A percentile compares a stretch with the other conserved stretches of the same genome.
phyloP scores from a whole-genome alignment of 2,797 vertebrate genomes.

The Etheostoma perlongum region DNA sequence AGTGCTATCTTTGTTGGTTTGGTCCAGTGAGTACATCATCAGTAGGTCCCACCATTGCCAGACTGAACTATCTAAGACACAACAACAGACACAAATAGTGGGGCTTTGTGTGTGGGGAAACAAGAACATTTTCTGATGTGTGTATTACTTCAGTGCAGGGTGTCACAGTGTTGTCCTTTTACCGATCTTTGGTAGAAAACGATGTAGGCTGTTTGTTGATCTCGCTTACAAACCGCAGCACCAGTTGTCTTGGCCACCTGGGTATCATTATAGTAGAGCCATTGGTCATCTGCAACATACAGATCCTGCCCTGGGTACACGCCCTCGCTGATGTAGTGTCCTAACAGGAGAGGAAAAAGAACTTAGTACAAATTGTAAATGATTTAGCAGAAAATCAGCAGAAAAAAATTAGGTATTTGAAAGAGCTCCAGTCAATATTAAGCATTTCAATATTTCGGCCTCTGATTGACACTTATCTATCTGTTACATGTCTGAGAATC shows the following conservation, averaged over 20 bases:
- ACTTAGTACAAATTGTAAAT: neutral
- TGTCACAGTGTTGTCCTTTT: conserved; percentile 1
- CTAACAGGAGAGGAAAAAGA: neutral
- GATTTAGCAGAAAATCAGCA: neutral
- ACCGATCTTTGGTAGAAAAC: neutral
- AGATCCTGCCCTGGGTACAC: neutral
- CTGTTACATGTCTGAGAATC: neutral
- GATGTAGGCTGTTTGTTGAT: neutral
- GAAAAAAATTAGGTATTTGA: neutral
- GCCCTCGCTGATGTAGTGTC: neutral
- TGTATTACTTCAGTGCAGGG: neutral
- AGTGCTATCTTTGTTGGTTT: neutral
- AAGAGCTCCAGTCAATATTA: no score
- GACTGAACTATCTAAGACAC: neutral
- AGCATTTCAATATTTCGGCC: no score
- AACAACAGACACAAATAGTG: neutral
- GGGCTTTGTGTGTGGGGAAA: neutral
- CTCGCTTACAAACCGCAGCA: neutral
- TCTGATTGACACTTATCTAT: neutral
- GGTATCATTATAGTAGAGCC: neutral
- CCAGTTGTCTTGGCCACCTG: neutral
- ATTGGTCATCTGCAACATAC: neutral
- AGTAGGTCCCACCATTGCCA: neutral
- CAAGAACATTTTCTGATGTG: neutral
- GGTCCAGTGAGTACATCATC: neutral